Percentiles rank a stretch among this genome's conserved stretches.
phyloP scores from a whole-genome alignment of 2,113 vertebrate genomes.

The Amazona guildingii region DNA sequence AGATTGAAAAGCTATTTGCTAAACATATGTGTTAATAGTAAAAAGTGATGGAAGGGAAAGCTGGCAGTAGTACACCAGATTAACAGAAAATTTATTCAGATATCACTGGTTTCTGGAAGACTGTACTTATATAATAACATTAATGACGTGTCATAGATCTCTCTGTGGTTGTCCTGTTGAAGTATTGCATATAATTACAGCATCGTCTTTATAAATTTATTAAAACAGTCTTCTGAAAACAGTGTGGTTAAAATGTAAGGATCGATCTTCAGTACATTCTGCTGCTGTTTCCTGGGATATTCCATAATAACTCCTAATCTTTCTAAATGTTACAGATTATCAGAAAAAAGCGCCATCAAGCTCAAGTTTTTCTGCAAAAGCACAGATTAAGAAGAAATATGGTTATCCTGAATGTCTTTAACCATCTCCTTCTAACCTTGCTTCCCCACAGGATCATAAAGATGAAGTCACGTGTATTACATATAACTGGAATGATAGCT shows the following conservation, averaged over 20 bases:
- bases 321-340: background rate
- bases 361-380: background rate
- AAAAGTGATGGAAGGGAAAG: background rate
- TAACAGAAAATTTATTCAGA: background rate
- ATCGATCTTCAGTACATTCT: background rate
- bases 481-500: slow-evolving; percentile 91
- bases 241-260: background rate
- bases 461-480: slow-evolving; percentile 89
- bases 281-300: background rate
- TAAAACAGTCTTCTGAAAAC: background rate
- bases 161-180: background rate
- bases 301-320: background rate
- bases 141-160: background rate
- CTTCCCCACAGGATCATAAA: slow-evolving; percentile 85
- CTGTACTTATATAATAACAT: background rate
- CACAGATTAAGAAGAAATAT: background rate
- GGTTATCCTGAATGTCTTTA: background rate
- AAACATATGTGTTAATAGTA: background rate
- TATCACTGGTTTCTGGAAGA: background rate
- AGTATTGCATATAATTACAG: background rate
- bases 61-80: background rate
- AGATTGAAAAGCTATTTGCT: background rate
- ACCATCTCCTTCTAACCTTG: background rate
- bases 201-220: background rate
- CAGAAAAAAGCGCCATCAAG: background rate